Evolutionary conservation across 2,888 invertebrate genomes (phyloP), one percentile per base, ranked within the genome.

Genomic region (Sceliomorpha sp.): DNA sequence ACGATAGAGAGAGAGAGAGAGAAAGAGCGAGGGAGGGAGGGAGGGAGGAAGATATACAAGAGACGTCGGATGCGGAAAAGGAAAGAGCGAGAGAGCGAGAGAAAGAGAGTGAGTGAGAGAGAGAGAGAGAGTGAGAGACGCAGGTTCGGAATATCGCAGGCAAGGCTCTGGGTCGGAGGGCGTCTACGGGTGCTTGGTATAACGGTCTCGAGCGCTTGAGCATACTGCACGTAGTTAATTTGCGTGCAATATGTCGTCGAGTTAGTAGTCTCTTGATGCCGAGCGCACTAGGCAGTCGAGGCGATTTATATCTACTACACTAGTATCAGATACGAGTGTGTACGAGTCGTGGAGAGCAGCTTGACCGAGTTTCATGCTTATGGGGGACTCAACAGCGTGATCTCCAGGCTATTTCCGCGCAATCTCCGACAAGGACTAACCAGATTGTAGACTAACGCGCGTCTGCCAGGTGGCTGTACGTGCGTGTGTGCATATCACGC

Each of bases 381-480:
- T 37, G 55, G 70, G 75, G 64, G 69, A 20, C 20, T 20, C 75
- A 66, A 68, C 72, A 70, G 58, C 68, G 63, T 72, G 78, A 84
- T 80, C 77, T 82, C 77, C 77, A 72, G 72, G 76, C 77, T 79
- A 83, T 84, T 83, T 80, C 81, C 81, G 77, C 71, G 76, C 80
- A 84, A 84, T 85, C 80, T 83, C 78, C 58, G 58, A 71, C 60
- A 59, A 69, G 72, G 58, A 73, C 79, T 82, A 84, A 84, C 80
- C 76, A 78, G 79, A 83, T 82, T 79, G 71, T 60, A 59, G 62
- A 69, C 72, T 72, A 72, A 59, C 20, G 53, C 59, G 31, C 9
- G 27, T n/a, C 12, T 27, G 7, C 2, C 26, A 20, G 45, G 32
- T 17, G 31, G 56, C 14, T 36, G 45, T 17, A 15, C 37, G 14